Evolutionary conservation across 2,797 vertebrate genomes (phyloP).

Genomic region (Acanthurus tractus): DNA sequence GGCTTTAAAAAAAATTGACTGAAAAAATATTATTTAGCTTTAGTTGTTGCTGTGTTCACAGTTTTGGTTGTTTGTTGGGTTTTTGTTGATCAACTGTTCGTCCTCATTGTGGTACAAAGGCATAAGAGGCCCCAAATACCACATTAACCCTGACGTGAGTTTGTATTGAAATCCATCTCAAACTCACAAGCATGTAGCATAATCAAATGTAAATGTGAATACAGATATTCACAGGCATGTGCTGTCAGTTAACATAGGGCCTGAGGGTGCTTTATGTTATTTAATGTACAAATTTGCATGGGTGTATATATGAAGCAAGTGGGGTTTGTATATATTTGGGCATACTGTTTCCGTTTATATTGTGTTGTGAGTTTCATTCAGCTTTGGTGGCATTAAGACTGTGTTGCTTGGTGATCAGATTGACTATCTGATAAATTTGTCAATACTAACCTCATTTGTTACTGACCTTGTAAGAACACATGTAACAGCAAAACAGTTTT

Average conservation of each 20-base stretch:
- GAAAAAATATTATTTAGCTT: neutral
- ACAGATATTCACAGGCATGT: neutral
- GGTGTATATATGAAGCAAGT: neutral
- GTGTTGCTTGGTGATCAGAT: neutral
- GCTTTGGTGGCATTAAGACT: neutral
- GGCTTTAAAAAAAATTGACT: constrained; percentile 12
- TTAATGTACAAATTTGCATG: neutral
- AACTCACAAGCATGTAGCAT: neutral
- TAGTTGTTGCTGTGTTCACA: neutral
- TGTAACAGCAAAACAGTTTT: neutral
- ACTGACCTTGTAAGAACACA: neutral
- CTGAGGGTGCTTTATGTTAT: neutral
- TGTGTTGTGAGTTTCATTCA: neutral
- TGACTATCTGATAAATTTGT: neutral
- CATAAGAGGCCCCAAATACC: constrained; percentile 33
- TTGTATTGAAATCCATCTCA: constrained; percentile 6
- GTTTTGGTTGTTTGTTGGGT: constrained; percentile 11
- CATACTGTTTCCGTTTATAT: neutral
- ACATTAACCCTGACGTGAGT: constrained; percentile 4
- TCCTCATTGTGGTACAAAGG: neutral
- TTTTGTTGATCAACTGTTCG: neutral
- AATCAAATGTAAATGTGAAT: neutral
- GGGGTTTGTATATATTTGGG: constrained; percentile 4
- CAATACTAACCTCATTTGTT: neutral
- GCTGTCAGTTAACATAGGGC: constrained; percentile 7